phyloP scores from a whole-genome alignment of 2,888 invertebrate species.

The Drosophila siamana region DNA sequence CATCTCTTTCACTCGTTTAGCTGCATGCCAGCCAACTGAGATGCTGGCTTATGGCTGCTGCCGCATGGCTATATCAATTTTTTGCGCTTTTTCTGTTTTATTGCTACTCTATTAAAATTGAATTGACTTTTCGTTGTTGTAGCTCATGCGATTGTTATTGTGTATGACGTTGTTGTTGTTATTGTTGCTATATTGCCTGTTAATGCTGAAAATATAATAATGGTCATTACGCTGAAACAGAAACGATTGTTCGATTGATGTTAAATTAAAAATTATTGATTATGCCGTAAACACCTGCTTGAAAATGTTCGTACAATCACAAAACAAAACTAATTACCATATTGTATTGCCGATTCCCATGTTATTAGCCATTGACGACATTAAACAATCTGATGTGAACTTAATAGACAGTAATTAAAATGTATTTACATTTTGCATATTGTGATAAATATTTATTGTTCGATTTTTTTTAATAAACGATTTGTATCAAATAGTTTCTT shows the following conservation, averaged over 20 bases:
- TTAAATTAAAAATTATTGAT: conserved; percentile 80
- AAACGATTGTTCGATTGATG: conserved; percentile 78
- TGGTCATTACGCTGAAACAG: conserved; percentile 71
- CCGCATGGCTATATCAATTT: conserved; percentile 74
- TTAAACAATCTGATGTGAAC: background rate
- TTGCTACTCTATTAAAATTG: conserved; percentile 81
- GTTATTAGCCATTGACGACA: background rate
- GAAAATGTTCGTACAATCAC: conserved; percentile 50
- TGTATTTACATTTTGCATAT: background rate
- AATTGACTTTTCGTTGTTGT: conserved; percentile 68
- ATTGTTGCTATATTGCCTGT: conserved; percentile 52
- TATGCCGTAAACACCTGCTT: conserved; percentile 52
- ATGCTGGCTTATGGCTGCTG: conserved; percentile 23
- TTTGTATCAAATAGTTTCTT: background rate
- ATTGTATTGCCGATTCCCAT: background rate
- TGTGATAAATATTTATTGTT: background rate
- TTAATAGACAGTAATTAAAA: background rate
- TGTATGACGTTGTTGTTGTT: conserved; percentile 20
- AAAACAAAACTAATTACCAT: background rate
- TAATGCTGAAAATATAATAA: conserved; percentile 76
- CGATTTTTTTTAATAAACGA: background rate
- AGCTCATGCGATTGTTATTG: conserved; percentile 12
- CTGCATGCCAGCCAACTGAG: conserved; percentile 15
- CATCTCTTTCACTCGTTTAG: conserved; percentile 4
- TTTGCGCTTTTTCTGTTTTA: conserved; percentile 78